Percentiles rank a stretch among this genome's conserved stretches.
phyloP scores from a whole-genome alignment of 2,888 invertebrate species.

The Microdon myrmicae region DNA sequence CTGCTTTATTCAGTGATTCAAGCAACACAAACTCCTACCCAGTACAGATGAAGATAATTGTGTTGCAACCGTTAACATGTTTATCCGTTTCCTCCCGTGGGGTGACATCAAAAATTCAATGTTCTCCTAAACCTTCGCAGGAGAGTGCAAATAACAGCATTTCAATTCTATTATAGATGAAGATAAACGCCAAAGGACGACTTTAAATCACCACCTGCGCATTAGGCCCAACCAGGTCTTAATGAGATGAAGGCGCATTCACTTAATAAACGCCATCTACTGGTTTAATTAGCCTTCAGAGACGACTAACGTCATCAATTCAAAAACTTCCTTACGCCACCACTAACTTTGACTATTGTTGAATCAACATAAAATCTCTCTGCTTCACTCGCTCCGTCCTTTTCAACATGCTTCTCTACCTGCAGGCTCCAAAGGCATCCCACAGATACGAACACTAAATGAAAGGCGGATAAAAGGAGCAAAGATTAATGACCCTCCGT shows the following conservation, averaged over 20 bases:
- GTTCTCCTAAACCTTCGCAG: constrained; percentile 36
- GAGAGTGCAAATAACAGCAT: constrained; percentile 28
- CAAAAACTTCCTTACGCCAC: constrained; percentile 1
- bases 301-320: constrained; percentile 44
- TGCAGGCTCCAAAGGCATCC: constrained; percentile 43
- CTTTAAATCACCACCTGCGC: constrained; percentile 42
- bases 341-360: constrained; percentile 6
- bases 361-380: constrained; percentile 23
- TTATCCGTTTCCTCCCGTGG: background rate
- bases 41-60: constrained; percentile 45
- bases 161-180: constrained; percentile 19
- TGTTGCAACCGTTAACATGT: constrained; percentile 26
- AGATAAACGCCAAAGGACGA: constrained; percentile 11
- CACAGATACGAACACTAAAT: constrained; percentile 30
- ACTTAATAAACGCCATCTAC: constrained; percentile 52
- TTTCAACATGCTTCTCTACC: too few relatives aligned
- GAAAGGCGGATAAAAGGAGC: constrained; percentile 49
- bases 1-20: too few relatives aligned
- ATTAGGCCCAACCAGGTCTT: constrained; percentile 50
- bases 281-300: constrained; percentile 52
- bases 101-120: constrained; percentile 44
- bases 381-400: too few relatives aligned
- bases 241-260: constrained; percentile 49
- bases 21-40: too few relatives aligned
- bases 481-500: constrained; percentile 51